Evolutionary conservation across 2,797 vertebrate species (phyloP), one percentile per base, ranked within the genome.

Genomic region (Galaxias olidus): DNA sequence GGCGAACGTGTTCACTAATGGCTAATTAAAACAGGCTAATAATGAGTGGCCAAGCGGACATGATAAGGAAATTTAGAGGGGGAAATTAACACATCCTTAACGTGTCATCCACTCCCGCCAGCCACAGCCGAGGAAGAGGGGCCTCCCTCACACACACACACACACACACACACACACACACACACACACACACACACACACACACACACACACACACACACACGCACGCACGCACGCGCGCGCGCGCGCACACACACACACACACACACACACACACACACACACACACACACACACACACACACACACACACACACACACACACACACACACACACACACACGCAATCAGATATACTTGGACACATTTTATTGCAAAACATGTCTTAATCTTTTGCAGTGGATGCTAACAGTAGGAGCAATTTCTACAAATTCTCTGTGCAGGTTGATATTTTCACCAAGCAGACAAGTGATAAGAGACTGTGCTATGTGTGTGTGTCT

Each of bases 21-120:
- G 84, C 89, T 91, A 92, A 92, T 93, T 93, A 93, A 91, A 91
- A 90, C 80, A 83, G 76, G 76, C 88, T 81, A 86, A 88, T 91
- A 92, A 90, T 90, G 89, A 90, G 88, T 77, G 84, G 75, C 82
- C 84, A 77, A 78, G 86, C 81, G 66, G 75, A 86, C 79, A 83
- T 52, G 89, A 92, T 91, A 92, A 88, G 88, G 77, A 85, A 87
- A 84, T 69, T 75, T 83, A 65, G 72, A 80, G 55, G 76, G 77
- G 63, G 74, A 78, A 88, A 90, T 88, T 78, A 89, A 87, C 77
- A 82, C 81, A 80, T 87, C 79, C 81, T 75, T 68, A 81, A 74
- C 61, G 46, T 87, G 85, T 87, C 86, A 86, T 69, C 49, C 30
- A 53, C 61, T 72, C 67, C 47, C 51, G 10, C 42, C 71, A 71